Base-by-base conservation (phyloP, 92 coral and sea anemone species). In the Zoanthus sociatus region DNA sequence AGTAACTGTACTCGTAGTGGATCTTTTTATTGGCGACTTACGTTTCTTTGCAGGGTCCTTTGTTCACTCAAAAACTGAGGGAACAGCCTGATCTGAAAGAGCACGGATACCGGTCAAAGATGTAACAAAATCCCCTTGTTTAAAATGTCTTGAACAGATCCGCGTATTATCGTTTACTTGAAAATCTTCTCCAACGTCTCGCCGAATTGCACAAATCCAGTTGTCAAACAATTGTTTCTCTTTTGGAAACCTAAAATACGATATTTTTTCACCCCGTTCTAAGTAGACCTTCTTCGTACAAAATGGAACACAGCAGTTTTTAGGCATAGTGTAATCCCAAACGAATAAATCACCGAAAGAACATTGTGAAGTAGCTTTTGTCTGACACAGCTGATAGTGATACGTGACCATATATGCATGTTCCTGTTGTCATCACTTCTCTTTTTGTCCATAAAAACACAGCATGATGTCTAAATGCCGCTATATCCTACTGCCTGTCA, bases 81-180 rank as follows among this genome's bases (percentile, higher is more conserved):
- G 94, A 10, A 83, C 83, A 30, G 94, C 86, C 66, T 58, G 66
- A 20, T 58, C 66, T 58, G 66, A 20, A 58, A 58, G 18, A 58
- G 66, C 66, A 58, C 0, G 66, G 66, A 58, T 58, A 58, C 90
- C 94, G 74, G 90, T 76, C 44, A 91, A 56, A 12, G 92, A 60
- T 18, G 31, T 14, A 33, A 16, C 42, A n/a, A 10, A 93, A 86
- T 93, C 92, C 10, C 26, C 4, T n/a, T 73, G 44, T 64, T 93
- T 93, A 61, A 93, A 93, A 73, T 91, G 96, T 44, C 96, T 83
- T 77, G 91, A 91, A 88, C 94, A 93, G 61, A 91, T 92, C 68
- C 89, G 79, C 54, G 89, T 89, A 91, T 91, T 78, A 20, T 73
- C 69, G 10, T 77, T 89, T 42, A 93, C 88, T 18, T 37, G 45